Evolutionary conservation across 2,113 vertebrate genomes (phyloP), one percentile per base, ranked within the genome.

Genomic region (Aegithalos caudatus): DNA sequence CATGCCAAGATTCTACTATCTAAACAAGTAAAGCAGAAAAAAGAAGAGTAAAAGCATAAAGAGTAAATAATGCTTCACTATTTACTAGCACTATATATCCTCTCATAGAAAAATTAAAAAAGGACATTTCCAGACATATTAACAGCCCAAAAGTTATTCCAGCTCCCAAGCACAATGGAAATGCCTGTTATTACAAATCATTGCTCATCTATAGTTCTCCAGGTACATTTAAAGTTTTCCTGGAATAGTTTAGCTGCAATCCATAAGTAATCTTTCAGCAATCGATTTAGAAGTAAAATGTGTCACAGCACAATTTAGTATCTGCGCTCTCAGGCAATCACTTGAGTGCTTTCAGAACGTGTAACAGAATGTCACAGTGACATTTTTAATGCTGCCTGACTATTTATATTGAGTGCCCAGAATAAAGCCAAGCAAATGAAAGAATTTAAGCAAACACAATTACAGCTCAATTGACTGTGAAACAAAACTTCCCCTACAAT

Each of bases 381-480:
- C 84, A 66, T 82, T 93, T 93, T 85, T 70, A 93, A 95, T 60
- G 56, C 76, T 72, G 64, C 76, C 76, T 53, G 33, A 83, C 50
- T 88, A 92, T 66, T 91, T 94, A 53, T 85, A 79, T 35, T 77
- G 84, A 91, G 47, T 45, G 62, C 44, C 64, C 82, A 73, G 67
- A 80, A 83, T 64, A 92, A 86, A 90, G 47, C 38, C 79, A 89
- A 74, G 83, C 67, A 92, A 94, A 80, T 24, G 33, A 83, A 95
- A 96, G 76, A 90, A 83, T 86, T 92, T 79, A 88, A 74, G 76
- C 67, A 88, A 91, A 77, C 15, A 33, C 87, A 81, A 89, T 91
- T 91, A 89, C 35, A 58, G 85, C 81, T 90, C 51, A 61, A 85
- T 31, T 70, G 79, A 92, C 82, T 77, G 76, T 44, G 51, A 79